These are phyloP conservation scores for Tachypleus tridentatus DNA, from an alignment of 1,140 invertebrate genomes.

Conservation along the genomic window DNA sequence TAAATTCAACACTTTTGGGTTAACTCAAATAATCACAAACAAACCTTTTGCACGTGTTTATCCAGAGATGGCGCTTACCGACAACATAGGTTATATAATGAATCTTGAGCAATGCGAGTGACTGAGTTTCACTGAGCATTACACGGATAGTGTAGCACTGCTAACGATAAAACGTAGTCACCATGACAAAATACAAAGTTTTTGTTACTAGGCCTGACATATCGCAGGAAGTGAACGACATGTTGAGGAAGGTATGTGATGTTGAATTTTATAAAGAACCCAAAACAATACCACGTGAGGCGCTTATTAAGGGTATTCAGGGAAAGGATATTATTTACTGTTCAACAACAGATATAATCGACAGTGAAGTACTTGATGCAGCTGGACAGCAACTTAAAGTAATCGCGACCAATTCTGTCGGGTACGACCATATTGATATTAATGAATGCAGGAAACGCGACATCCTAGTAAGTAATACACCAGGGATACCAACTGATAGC, in stretches of 20 bases:
- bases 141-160: too few relatives aligned
- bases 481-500: slow-evolving; percentile 18
- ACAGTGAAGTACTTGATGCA: slow-evolving; percentile 42
- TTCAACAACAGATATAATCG: slow-evolving; percentile 69
- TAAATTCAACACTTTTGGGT: too few relatives aligned
- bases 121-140: too few relatives aligned
- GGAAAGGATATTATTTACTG: slow-evolving; percentile 68
- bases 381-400: slow-evolving; percentile 53
- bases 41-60: too few relatives aligned
- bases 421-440: slow-evolving; percentile 43
- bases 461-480: slow-evolving; percentile 19
- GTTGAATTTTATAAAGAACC: slow-evolving; percentile 49
- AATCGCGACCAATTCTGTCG: slow-evolving; percentile 78
- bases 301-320: slow-evolving; percentile 52
- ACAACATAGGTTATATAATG: too few relatives aligned
- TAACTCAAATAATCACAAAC: too few relatives aligned
- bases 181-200: too few relatives aligned
- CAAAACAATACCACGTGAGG: slow-evolving; percentile 51
- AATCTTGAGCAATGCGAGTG: too few relatives aligned
- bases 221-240: too few relatives aligned
- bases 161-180: too few relatives aligned
- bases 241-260: slow-evolving; percentile 31
- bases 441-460: slow-evolving; percentile 25
- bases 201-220: too few relatives aligned
- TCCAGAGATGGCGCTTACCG: too few relatives aligned